A percentile compares a stretch with the other conserved stretches of the same genome.
These are phyloP conservation scores for Coregonus clupeaformis DNA, from an alignment of 2,113 vertebrate species.

Conservation along the genomic window DNA sequence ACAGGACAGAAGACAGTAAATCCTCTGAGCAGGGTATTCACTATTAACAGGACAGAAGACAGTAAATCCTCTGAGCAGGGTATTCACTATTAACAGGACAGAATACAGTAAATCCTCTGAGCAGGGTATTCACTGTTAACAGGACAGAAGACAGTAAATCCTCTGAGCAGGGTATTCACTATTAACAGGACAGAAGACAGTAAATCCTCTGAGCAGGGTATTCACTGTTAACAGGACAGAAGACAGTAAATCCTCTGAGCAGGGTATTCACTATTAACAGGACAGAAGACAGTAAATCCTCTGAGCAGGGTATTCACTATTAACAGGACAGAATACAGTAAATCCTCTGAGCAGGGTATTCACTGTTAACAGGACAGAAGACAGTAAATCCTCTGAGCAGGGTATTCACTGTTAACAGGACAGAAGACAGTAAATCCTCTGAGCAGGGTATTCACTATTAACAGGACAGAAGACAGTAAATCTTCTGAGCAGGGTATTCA, in stretches of 20 bases:
- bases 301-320: background rate
- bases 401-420: conserved; percentile 83
- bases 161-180: background rate
- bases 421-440: background rate
- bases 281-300: background rate
- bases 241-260: background rate
- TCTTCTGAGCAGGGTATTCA: conserved; percentile 88
- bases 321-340: conserved; percentile 33
- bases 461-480: conserved; percentile 28
- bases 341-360: conserved; percentile 68
- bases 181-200: background rate
- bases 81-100: background rate
- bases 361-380: conserved; percentile 68
- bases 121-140: background rate
- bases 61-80: background rate
- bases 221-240: background rate
- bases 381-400: conserved; percentile 55
- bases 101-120: background rate
- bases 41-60: conserved; percentile 62
- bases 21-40: conserved; percentile 88
- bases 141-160: background rate
- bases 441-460: background rate
- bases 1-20: conserved; percentile 5
- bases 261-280: background rate
- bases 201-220: background rate